phyloP scores from a whole-genome alignment of 1,140 invertebrate genomes.

The Zaprionus davidi region DNA sequence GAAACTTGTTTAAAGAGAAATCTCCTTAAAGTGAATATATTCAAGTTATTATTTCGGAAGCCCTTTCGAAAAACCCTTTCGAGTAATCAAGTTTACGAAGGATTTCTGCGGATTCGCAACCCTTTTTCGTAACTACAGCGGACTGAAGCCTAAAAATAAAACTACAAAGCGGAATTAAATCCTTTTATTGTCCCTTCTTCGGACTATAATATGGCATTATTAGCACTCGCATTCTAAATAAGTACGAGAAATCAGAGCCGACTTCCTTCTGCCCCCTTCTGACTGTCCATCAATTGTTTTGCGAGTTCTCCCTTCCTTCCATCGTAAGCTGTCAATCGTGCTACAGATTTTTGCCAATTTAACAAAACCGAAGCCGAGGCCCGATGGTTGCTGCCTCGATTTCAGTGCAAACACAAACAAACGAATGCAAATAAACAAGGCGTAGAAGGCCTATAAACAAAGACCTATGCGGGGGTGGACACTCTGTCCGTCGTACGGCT shows the following conservation, averaged over 20 bases:
- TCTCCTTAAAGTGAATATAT: neutral
- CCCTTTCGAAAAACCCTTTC: neutral
- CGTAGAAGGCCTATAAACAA: slow-evolving; percentile 73
- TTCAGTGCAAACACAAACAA: slow-evolving; percentile 81
- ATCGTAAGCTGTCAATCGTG: slow-evolving; percentile 69
- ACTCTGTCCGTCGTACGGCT: slow-evolving; percentile 16
- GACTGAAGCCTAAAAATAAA: slow-evolving; percentile 45
- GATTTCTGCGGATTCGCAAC: slow-evolving; percentile 18
- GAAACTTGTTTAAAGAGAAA: neutral
- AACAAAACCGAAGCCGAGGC: slow-evolving; percentile 41
- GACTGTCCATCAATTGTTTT: slow-evolving; percentile 65
- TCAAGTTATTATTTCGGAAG: neutral
- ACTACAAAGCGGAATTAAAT: slow-evolving; percentile 46
- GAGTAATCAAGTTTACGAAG: slow-evolving; percentile 27
- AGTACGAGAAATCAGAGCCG: slow-evolving; percentile 42
- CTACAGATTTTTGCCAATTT: slow-evolving; percentile 72
- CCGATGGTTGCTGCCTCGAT: slow-evolving; percentile 59
- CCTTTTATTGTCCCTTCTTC: slow-evolving; percentile 21
- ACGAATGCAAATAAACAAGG: slow-evolving; percentile 78
- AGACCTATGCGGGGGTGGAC: slow-evolving; percentile 57
- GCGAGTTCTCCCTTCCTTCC: slow-evolving; percentile 25
- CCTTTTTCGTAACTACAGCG: slow-evolving; percentile 26
- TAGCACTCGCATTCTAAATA: slow-evolving; percentile 54
- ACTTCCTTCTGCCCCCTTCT: slow-evolving; percentile 42
- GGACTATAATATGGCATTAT: slow-evolving; percentile 47